Evolutionary conservation across 2,113 vertebrate species (phyloP).

Genomic region (Sprattus sprattus): DNA sequence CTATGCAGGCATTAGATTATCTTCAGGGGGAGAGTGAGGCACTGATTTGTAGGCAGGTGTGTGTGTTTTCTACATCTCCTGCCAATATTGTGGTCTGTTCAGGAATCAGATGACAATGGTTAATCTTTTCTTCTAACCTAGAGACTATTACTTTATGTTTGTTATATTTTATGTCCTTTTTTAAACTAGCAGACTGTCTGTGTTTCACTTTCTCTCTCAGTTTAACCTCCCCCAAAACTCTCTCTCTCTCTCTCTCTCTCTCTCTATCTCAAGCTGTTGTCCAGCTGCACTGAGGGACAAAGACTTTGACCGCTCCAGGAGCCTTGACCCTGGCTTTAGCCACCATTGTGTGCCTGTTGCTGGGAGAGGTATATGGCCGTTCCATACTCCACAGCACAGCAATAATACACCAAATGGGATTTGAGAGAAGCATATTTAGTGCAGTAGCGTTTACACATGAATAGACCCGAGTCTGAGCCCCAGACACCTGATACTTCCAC

Average conservation of each 20-base stretch:
- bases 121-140: slow-evolving; percentile 52
- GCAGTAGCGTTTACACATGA: slow-evolving; percentile 48
- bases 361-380: background rate
- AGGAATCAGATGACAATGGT: slow-evolving; percentile 50
- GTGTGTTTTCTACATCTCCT: slow-evolving; percentile 1
- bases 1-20: background rate
- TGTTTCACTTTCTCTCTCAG: background rate
- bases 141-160: background rate
- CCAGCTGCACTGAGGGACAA: slow-evolving; percentile 44
- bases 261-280: slow-evolving; percentile 40
- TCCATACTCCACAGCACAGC: background rate
- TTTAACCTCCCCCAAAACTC: background rate
- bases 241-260: slow-evolving; percentile 8
- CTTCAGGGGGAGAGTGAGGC: no score
- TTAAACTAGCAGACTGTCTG: slow-evolving; percentile 19
- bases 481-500: slow-evolving; percentile 47
- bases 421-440: background rate
- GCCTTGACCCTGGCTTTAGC: slow-evolving; percentile 40
- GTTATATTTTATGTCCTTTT: slow-evolving; percentile 22
- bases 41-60: no score
- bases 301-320: slow-evolving; percentile 35
- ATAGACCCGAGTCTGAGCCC: slow-evolving; percentile 34
- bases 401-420: background rate
- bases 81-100: slow-evolving; percentile 29
- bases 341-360: slow-evolving; percentile 37